Base-by-base conservation (phyloP, 64 coral and sea anemone genomes). In the Stichodactyla helianthus region DNA sequence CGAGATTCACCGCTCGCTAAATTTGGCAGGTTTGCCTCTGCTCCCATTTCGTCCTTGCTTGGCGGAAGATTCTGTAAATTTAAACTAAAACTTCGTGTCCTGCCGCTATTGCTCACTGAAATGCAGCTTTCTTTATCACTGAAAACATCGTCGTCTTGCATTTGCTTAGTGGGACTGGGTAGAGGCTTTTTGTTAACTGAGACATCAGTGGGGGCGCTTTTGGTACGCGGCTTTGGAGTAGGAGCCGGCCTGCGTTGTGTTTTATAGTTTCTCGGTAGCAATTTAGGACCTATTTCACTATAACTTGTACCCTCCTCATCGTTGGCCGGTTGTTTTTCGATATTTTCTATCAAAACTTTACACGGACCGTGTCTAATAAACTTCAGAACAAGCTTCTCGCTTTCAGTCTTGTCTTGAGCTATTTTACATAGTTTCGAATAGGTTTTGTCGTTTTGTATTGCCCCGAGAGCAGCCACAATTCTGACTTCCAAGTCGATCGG, bases 401-500 rank as follows among this genome's bases (percentile, higher is more conserved):
- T 74, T 9, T 74, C 27, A 9, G 68, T 74, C 68, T 74, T 74
- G 68, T 74, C 68, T 27, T 74, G 68, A 31, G 68, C 68, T 74
- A 74, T 74, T 31, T 74, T 74, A 9, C 68, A 74, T 4, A 74
- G 68, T 31, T 31, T 74, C 20, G 22, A n/a, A 31, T 74, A 74
- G 10, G 25, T 35, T 31, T 74, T 74, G 23, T 74, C 25, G 12
- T 23, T 31, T 74, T 74, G 7, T 27, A 74, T 74, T 31, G 68
- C 68, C 11, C 68, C 68, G 12, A 74, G 68, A 26, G 68, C 68
- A 5, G 68, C 68, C 10, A 74, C 68, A 31, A 74, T 23, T 74
- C 11, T 19, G 10, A 74, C 25, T 13, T 74, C 25, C 25, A 74
- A 19, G 27, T 74, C 68, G 25, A 31, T 26, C 23, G 68, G 68